These are phyloP conservation scores for Ormyrus rosae DNA, from an alignment of 2,888 invertebrate genomes.

Conservation along the genomic window DNA sequence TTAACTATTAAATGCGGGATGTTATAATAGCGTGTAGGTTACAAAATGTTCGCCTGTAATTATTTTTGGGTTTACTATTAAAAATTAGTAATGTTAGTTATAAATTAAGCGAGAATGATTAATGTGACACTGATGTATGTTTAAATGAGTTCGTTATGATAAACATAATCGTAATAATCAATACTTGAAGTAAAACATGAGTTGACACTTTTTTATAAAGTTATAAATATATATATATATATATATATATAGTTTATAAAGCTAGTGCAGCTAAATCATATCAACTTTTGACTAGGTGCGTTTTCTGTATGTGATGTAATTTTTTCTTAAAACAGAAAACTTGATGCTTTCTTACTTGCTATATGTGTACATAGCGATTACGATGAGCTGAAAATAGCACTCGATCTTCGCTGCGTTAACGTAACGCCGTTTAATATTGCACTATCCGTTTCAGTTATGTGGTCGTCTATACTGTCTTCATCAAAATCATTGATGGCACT, in stretches of 20 bases:
- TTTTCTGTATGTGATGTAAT: conserved; percentile 24
- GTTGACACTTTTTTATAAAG: conserved; percentile 12
- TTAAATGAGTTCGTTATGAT: conserved; percentile 6
- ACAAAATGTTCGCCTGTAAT: background rate
- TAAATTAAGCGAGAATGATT: conserved; percentile 4
- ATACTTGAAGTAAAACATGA: conserved; percentile 14
- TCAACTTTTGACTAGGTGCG: conserved; percentile 54
- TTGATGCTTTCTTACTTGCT: conserved; percentile 33
- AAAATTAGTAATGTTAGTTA: conserved; percentile 28
- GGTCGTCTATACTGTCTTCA: conserved; percentile 62
- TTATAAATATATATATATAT: background rate
- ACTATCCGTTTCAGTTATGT: conserved; percentile 60
- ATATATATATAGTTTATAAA: conserved; percentile 3
- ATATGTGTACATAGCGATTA: conserved; percentile 54
- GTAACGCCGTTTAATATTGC: conserved; percentile 61
- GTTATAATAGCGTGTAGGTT: conserved; percentile 22
- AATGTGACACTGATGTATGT: background rate
- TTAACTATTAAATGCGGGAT: conserved; percentile 23
- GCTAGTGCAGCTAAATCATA: conserved; percentile 46
- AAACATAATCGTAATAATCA: conserved; percentile 2
- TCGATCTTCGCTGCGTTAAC: conserved; percentile 54
- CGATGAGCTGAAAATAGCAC: conserved; percentile 43
- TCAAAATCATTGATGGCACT: conserved; percentile 58
- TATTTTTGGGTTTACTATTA: background rate
- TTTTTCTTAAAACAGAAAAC: conserved; percentile 41